Conservation (phyloP, 2,113 vertebrate species). For the Lagenorhynchus albirostris region DNA sequence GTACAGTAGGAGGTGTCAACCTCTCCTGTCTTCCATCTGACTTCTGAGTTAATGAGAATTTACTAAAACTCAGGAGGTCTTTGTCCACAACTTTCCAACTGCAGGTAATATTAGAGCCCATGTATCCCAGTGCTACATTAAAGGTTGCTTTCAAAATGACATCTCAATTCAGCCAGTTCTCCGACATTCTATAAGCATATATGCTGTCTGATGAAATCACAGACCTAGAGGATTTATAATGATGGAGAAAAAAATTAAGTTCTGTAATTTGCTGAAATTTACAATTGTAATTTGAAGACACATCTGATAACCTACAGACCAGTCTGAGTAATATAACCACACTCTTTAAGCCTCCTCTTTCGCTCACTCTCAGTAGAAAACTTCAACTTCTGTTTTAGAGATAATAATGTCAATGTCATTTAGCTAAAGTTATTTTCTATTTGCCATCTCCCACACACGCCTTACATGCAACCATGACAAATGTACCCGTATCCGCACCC, state of each 20-base stretch:
- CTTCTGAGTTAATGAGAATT: neutral
- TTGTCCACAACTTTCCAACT: neutral
- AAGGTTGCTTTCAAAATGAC: neutral
- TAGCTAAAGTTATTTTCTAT: neutral
- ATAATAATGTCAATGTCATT: neutral
- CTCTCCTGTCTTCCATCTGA: neutral
- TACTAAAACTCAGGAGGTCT: neutral
- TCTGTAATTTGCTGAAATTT: neutral
- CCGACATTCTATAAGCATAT: neutral
- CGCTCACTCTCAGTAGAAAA: neutral
- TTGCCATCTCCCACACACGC: neutral
- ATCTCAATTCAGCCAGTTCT: neutral
- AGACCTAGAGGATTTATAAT: neutral
- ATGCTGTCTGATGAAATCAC: neutral
- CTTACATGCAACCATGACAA: neutral
- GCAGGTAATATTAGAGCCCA: neutral
- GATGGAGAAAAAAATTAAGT: neutral
- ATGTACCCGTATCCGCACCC: neutral
- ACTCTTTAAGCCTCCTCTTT: neutral
- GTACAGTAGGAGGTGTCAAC: neutral
- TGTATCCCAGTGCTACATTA: neutral
- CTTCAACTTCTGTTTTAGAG: neutral
- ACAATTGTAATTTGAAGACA: neutral
- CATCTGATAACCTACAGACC: neutral
- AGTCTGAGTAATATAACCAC: neutral